A percentile compares a stretch with the other conserved stretches of the same genome.
Conservation (phyloP, 2,797 vertebrate genomes). For the Sternarchorhynchus goeldii region DNA sequence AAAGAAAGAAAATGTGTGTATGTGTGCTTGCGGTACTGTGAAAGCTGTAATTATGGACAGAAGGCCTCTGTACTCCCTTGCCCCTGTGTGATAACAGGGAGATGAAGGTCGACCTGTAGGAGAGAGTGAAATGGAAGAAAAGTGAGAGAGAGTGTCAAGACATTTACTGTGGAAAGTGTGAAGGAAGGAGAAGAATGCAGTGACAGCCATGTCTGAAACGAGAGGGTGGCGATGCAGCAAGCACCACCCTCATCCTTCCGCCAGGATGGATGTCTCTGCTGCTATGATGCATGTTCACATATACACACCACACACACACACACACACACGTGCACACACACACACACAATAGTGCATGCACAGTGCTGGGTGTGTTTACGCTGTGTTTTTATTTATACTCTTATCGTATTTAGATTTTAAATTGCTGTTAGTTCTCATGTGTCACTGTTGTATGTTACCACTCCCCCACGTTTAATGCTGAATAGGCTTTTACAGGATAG, state of each 20-base stretch:
- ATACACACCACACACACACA: neutral
- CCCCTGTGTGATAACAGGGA: neutral
- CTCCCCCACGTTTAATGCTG: too few relatives aligned
- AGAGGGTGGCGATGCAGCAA: slow-evolving; percentile 1
- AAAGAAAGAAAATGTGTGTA: slow-evolving; percentile 32
- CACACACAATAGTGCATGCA: too few relatives aligned
- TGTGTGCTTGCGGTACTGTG: slow-evolving; percentile 1
- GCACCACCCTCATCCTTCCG: slow-evolving; percentile 18
- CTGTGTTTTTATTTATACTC: too few relatives aligned
- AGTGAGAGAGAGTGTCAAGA: neutral
- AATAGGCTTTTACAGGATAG: too few relatives aligned
- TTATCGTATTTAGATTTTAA: too few relatives aligned
- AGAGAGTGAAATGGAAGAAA: neutral
- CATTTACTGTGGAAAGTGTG: slow-evolving; percentile 2
- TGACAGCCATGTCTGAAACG: neutral
- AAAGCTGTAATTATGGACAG: slow-evolving; percentile 20
- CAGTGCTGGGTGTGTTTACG: too few relatives aligned
- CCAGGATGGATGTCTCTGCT: slow-evolving; percentile 22
- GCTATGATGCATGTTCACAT: slow-evolving; percentile 1
- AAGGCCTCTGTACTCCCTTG: neutral
- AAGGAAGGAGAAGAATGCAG: neutral
- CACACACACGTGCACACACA: too few relatives aligned
- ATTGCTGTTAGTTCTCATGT: too few relatives aligned
- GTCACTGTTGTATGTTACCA: too few relatives aligned
- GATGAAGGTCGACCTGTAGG: slow-evolving; percentile 5